A percentile compares a stretch with the other conserved stretches of the same genome.
phyloP scores from a whole-genome alignment of 2,113 vertebrate species.

The Microtus oregoni region DNA sequence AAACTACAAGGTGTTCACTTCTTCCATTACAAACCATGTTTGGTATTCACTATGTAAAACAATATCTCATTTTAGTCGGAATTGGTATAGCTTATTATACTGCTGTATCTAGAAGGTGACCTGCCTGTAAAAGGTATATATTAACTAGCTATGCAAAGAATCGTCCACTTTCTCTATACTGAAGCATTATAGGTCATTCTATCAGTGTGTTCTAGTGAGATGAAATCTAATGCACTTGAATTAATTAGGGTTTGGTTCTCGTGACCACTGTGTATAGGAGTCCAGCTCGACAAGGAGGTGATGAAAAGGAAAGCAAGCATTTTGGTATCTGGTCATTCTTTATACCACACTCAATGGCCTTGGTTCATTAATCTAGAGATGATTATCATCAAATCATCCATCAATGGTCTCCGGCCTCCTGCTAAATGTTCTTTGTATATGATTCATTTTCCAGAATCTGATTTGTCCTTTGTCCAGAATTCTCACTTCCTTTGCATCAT shows the following conservation, averaged over 20 bases:
- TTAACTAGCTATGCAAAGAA: not conserved
- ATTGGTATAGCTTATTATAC: not conserved
- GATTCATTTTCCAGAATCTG: constrained; percentile 41
- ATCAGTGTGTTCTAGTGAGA: not conserved
- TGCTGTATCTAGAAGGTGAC: not conserved
- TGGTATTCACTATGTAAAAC: not conserved
- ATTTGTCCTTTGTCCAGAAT: constrained; percentile 57
- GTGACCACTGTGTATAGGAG: not conserved
- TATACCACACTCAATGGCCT: not conserved
- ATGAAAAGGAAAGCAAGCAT: not conserved
- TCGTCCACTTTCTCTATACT: not conserved
- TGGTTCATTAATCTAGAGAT: constrained; percentile 32
- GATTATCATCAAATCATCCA: not conserved
- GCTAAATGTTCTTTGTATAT: constrained; percentile 7
- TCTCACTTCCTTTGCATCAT: constrained; percentile 13
- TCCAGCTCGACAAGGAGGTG: not conserved
- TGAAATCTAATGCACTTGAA: constrained; percentile 6
- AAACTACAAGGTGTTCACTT: constrained; percentile 8
- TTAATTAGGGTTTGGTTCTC: constrained; percentile 32
- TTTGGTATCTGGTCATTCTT: not conserved
- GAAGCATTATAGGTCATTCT: not conserved
- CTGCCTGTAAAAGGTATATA: not conserved
- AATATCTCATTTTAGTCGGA: not conserved
- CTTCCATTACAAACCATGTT: not conserved
- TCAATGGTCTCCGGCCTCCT: constrained; percentile 5